A percentile compares a stretch with the other conserved stretches of the same genome.
Conservation (phyloP, 2,888 invertebrate species). For the Cataglyphis rosenhaueri region DNA sequence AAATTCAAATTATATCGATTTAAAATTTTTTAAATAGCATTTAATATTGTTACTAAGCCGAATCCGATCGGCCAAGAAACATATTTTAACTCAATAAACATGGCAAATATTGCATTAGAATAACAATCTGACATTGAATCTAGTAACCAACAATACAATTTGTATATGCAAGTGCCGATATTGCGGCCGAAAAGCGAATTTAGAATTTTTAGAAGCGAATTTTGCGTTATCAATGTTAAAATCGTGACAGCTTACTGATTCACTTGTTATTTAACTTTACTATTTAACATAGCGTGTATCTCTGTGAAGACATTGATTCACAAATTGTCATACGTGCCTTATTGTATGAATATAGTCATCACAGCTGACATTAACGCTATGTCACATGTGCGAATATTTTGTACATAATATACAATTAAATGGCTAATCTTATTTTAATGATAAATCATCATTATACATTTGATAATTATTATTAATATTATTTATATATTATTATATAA, state of each 20-base stretch:
- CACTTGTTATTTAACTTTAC: conserved; percentile 24
- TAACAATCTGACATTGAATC: neutral
- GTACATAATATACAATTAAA: conserved; percentile 66
- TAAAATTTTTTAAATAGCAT: neutral
- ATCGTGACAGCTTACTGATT: conserved; percentile 3
- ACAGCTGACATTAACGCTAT: conserved; percentile 54
- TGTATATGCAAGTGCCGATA: neutral
- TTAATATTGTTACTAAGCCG: neutral
- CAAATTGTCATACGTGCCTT: conserved; percentile 66
- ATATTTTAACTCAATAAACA: neutral
- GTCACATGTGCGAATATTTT: conserved; percentile 58
- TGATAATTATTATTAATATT: conserved; percentile 65
- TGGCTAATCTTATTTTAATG: conserved; percentile 55
- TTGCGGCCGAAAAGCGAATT: neutral
- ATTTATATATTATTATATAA: conserved; percentile 58
- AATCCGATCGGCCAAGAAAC: neutral
- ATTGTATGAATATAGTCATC: conserved; percentile 56
- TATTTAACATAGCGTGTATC: conserved; percentile 19
- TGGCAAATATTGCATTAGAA: neutral
- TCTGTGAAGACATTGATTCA: conserved; percentile 57
- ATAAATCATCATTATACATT: conserved; percentile 59
- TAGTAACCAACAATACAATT: neutral
- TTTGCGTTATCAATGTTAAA: conserved; percentile 1
- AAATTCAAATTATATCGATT: neutral
- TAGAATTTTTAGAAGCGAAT: too few relatives aligned